Base-by-base conservation (phyloP, 2,888 invertebrate genomes). In the Aphidius colemani region DNA sequence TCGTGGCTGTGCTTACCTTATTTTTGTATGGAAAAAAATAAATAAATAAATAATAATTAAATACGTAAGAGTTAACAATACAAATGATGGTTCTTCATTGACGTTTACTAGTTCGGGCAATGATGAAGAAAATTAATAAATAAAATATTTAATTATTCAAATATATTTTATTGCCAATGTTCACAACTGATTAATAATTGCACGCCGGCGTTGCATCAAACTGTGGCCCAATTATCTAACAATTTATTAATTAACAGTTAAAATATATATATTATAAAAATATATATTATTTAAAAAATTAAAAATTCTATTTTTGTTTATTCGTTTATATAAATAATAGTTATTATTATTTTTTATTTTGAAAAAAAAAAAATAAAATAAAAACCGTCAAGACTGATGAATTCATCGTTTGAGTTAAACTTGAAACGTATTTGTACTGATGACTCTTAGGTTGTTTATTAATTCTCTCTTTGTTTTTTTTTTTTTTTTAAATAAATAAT, bases 1-100 rank as follows among this genome's bases (percentile, higher is more conserved):
- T 50, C 72, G 79, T 80, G 82, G 82, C 82, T 82, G 82, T 82
- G 81, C 78, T 51, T 78, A 80, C 77, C 75, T 81, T 81, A 81
- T 81, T 81, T 81, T 81, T 81, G 75, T 81, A 80, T 77, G 73
- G 74, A 71, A 70, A 72, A 69, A 77, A 75, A 70, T 73, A 74
- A 70, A 70, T 71, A 68, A 59, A 50, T 44, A 57, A 64, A 70
- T 71, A 74, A 59, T 57, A 48, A 44, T 58, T 57, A 45, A 46
- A 39, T 39, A 57, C 46, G 57, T 46, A 60, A 57, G 53, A 46
- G 59, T 65, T 70, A 72, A 74, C 77, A 75, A 30, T 30, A 30
- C 30, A 30, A 30, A 30, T 30, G 30, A 30, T 30, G 30, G 5
- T 30, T 30, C 30, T 30, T 30, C 30, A 30, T 30, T 30, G 30